Percentiles rank a stretch among this genome's conserved stretches.
Evolutionary conservation across 2,888 invertebrate species (phyloP).

Genomic region (Galeruca laticollis): DNA sequence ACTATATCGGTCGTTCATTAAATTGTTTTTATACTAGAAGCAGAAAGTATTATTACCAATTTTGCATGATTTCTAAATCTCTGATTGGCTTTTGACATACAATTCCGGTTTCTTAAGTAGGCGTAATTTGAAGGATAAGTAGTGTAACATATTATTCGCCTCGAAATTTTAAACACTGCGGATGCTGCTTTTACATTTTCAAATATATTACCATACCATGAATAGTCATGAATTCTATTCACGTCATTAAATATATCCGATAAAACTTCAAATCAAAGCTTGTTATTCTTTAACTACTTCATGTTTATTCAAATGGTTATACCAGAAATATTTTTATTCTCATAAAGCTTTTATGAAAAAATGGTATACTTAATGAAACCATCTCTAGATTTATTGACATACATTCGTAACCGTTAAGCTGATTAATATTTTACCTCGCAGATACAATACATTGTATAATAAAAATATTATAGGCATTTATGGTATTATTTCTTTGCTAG

Average conservation of each 20-base stretch:
- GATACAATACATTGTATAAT: slow-evolving; percentile 1
- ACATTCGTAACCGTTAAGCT: background rate
- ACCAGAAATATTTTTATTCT: slow-evolving; percentile 20
- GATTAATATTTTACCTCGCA: background rate
- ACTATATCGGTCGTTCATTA: too few species aligned
- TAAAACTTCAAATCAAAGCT: slow-evolving; percentile 24
- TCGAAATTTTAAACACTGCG: slow-evolving; percentile 1
- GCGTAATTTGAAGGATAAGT: background rate
- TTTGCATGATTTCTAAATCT: too few species aligned
- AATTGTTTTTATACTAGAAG: too few species aligned
- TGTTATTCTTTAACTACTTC: slow-evolving; percentile 24
- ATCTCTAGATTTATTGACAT: slow-evolving; percentile 6
- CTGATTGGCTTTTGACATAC: background rate
- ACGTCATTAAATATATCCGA: slow-evolving; percentile 30
- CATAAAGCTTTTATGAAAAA: slow-evolving; percentile 1
- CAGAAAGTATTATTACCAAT: too few species aligned
- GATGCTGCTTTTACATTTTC: slow-evolving; percentile 12
- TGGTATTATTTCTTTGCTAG: background rate
- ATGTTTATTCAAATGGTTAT: slow-evolving; percentile 23
- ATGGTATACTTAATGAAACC: slow-evolving; percentile 8
- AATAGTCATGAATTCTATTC: slow-evolving; percentile 30
- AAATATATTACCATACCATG: slow-evolving; percentile 31
- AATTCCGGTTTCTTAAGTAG: background rate
- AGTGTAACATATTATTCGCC: slow-evolving; percentile 8
- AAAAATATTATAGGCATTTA: slow-evolving; percentile 3